Base-by-base conservation (phyloP, 2,113 vertebrate species). In the Sylvilagus bachmani region DNA sequence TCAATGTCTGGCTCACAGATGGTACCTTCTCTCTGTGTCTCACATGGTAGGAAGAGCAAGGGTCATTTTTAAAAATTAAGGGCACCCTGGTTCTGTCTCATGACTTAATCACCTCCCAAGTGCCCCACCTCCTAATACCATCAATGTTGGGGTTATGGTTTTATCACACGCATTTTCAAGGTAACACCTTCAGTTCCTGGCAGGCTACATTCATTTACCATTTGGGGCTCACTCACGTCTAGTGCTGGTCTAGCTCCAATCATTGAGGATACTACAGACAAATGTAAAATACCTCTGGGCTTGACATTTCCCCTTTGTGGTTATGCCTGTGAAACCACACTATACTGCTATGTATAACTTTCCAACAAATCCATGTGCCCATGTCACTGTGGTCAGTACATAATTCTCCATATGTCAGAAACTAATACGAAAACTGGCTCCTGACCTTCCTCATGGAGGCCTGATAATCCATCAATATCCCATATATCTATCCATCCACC, bases 341-440 rank as follows among this genome's bases (percentile, higher is more conserved):
- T 61, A 75, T 44, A 77, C 14, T 51, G 16, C 21, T 8, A 51
- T 13, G 19, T 70, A 80, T 79, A 89, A 74, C 19, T 85, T 82
- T 17, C 44, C 22, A 84, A 29, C 7, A 93, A 96, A 80, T 58
- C 51, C 25, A 69, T 29, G 75, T 55, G 10, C 29, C 17, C 71
- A 44, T 73, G 55, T 66, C 69, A 67, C 81, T 92, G 9, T 7
- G 51, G 25, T 81, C 33, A 77, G 53, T 31, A 93, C 87, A 2
- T 31, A 87, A 51, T 77, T 27, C 25, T 61, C 51, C 44, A 89
- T 67, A 77, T 9, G 81, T 87, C 87, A 96, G 38, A 94, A 95
- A 90, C 17, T n/a, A 90, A 64, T 67, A 55, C 10, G 19, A 31
- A 58, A 84, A 92, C 5, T 33, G 62, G 9, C 27, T 80, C 62